Base-by-base conservation (phyloP, 1,140 invertebrate species). In the Bicyclus anynana region DNA sequence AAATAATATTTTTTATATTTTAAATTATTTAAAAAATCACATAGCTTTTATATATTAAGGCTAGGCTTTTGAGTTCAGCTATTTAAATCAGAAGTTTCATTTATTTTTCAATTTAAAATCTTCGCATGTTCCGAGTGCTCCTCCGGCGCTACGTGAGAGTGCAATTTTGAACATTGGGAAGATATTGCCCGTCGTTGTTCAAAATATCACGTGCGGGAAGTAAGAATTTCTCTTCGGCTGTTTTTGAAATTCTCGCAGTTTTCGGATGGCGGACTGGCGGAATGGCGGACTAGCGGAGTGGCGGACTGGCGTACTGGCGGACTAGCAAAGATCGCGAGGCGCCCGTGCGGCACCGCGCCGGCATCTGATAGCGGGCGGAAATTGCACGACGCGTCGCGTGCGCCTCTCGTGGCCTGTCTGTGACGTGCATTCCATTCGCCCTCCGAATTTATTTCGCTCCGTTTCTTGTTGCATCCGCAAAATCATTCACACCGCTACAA, bases 311-410 rank as follows among this genome's bases (percentile, higher is more conserved):
- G 65, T 63, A 65, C 55, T 54, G 65, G 5, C 12, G 35, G n/a
- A n/a, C 13, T 2, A 4, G 23, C 23, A 23, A 23, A 2, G 3
- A 23, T 44, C 20, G 40, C 18, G 10, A 16, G 12, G 40, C 40
- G 27, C 21, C 23, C 44, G 21, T 47, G 17, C 44, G 12, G 7
- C 54, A 42, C 44, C 53, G 46, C 60, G 38, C 55, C 44, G 55
- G 79, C 74, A 72, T 80, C 74, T 81, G 83, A 83, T 78, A 69
- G 69, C 67, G 54, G 65, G 72, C 84, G 84, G 84, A 87, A 87
- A 87, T 87, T 87, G 78, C 73, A 69, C 72, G 75, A 69, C 79
- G 74, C 69, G 77, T 83, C 80, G 80, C 81, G 74, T 81, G 81
- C 81, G 78, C 74, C 68, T 68, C 66, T 65, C 61, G 59, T 65